phyloP scores from a whole-genome alignment of 1,140 invertebrate genomes.

The Drosophila equinoxialis region DNA sequence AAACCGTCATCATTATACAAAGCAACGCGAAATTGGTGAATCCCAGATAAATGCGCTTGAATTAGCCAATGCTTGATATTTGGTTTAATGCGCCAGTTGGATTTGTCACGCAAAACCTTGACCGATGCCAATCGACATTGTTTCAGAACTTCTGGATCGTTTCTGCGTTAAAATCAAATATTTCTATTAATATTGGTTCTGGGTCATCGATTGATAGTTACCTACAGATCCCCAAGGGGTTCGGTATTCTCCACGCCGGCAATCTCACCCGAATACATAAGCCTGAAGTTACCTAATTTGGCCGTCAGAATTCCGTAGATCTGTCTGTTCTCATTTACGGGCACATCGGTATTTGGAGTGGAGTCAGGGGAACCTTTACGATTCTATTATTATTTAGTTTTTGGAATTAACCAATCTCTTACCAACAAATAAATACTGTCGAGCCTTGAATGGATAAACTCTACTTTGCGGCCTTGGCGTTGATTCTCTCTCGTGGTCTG shows the following conservation, averaged over 20 bases:
- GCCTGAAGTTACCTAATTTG: slow-evolving; percentile 13
- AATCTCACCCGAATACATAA: slow-evolving; percentile 31
- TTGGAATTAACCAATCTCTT: not conserved
- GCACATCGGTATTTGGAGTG: not conserved
- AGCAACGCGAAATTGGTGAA: not conserved
- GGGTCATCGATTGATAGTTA: not conserved
- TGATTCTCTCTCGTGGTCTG: not conserved
- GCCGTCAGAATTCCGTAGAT: slow-evolving; percentile 31
- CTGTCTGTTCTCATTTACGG: slow-evolving; percentile 22
- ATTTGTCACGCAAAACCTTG: not conserved
- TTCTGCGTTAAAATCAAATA: not conserved
- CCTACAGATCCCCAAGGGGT: slow-evolving; percentile 27
- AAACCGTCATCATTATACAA: not conserved
- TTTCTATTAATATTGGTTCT: not conserved
- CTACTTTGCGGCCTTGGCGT: not conserved
- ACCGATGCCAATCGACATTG: slow-evolving; percentile 4
- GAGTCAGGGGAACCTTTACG: slow-evolving; percentile 13
- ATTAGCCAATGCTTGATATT: not conserved
- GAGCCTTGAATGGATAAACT: slow-evolving; percentile 17
- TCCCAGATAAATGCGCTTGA: slow-evolving; percentile 4
- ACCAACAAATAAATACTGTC: slow-evolving; percentile 21
- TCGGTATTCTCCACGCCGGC: slow-evolving; percentile 21
- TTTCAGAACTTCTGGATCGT: slow-evolving; percentile 3
- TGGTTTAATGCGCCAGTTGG: not conserved
- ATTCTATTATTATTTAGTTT: not conserved